Percentiles rank a stretch among this genome's conserved stretches.
phyloP scores from a whole-genome alignment of 2,113 vertebrate genomes.

The Plestiodon gilberti region DNA sequence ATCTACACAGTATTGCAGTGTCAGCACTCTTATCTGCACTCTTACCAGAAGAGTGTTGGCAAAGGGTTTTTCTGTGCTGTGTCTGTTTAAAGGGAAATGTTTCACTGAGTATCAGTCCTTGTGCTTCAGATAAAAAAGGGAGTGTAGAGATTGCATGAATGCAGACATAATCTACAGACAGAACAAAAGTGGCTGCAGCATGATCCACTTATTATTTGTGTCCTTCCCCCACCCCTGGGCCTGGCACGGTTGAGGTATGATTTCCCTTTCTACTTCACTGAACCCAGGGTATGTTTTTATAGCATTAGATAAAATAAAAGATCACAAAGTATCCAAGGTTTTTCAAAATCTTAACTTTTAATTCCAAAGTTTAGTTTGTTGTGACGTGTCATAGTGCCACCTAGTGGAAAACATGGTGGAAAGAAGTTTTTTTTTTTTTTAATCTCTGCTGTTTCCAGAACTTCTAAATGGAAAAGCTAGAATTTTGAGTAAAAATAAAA shows the following conservation, averaged over 20 bases:
- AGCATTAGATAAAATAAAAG: neutral
- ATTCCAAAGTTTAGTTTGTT: conserved; percentile 44
- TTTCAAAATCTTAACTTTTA: neutral
- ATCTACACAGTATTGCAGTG: too few species aligned
- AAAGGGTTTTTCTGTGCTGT: neutral
- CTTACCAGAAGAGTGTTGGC: neutral
- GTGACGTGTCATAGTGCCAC: conserved; percentile 70
- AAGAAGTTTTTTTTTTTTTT: too few species aligned
- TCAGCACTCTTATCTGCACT: neutral
- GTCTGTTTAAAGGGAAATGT: neutral
- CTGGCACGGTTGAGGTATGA: neutral
- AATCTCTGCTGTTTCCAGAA: neutral
- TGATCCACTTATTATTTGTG: neutral
- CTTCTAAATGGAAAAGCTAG: neutral
- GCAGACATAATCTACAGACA: neutral
- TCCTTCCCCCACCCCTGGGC: neutral
- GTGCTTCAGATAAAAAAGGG: neutral
- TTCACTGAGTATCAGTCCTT: neutral
- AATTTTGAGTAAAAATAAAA: neutral
- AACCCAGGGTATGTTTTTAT: neutral
- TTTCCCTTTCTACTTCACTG: neutral
- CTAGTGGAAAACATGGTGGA: conserved; percentile 61
- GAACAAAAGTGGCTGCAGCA: neutral
- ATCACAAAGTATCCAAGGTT: neutral
- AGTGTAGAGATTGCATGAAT: neutral